phyloP scores from a whole-genome alignment of 2,113 vertebrate genomes.

The Callospermophilus lateralis region DNA sequence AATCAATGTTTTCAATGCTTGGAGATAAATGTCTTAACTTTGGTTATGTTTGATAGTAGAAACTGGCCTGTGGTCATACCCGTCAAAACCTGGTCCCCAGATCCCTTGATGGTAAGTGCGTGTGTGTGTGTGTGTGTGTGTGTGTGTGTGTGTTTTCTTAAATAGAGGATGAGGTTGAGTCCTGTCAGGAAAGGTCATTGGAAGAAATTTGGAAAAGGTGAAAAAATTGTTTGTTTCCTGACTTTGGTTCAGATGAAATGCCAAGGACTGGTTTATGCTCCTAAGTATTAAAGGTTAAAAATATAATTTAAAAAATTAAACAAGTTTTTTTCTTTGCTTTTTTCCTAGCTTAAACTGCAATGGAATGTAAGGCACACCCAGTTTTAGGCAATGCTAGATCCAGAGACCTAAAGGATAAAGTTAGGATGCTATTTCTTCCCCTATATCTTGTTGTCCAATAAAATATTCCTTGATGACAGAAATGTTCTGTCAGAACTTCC shows the following conservation, averaged over 20 bases:
- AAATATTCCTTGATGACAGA: neutral
- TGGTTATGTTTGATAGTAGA: neutral
- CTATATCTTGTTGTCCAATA: neutral
- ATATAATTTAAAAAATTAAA: slow-evolving; percentile 35
- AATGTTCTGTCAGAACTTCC: neutral
- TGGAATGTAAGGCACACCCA: neutral
- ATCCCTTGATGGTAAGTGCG: neutral
- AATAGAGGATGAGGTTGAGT: neutral
- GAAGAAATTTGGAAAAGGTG: neutral
- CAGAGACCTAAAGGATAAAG: neutral
- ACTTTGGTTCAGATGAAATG: neutral
- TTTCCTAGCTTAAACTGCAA: neutral
- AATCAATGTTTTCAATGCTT: neutral
- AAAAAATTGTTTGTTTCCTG: neutral
- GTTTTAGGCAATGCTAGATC: neutral
- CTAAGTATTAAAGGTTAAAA: slow-evolving; percentile 29
- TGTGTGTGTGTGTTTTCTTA: neutral
- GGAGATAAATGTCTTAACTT: neutral
- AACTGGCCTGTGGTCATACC: neutral
- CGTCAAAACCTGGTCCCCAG: neutral
- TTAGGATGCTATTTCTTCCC: neutral
- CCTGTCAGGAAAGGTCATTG: slow-evolving; percentile 47
- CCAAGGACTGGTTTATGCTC: neutral
- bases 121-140: neutral
- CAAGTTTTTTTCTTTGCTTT: neutral